Percentiles rank a stretch among this genome's conserved stretches.
phyloP scores from a whole-genome alignment of 2,113 vertebrate species.

The Barnardius zonarius region DNA sequence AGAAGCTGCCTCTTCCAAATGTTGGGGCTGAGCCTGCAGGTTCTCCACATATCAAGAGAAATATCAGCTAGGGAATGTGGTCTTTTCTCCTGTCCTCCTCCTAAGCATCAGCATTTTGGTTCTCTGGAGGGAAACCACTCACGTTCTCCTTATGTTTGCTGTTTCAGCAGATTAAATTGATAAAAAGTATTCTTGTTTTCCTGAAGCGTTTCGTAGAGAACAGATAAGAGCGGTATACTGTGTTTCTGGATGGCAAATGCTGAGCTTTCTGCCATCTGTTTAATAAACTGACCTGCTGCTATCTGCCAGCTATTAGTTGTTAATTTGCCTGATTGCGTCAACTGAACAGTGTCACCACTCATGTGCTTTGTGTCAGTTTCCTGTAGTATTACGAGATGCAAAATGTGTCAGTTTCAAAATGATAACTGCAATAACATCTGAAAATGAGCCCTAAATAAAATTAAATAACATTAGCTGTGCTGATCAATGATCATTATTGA shows the following conservation, averaged over 20 bases:
- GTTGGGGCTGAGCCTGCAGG: not conserved
- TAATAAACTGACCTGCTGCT: not conserved
- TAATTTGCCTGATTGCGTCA: slow-evolving; percentile 18
- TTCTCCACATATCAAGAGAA: not conserved
- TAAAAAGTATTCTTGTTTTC: not conserved
- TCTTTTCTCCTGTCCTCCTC: not conserved
- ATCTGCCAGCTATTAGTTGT: slow-evolving; percentile 8
- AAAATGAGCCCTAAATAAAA: slow-evolving; percentile 26
- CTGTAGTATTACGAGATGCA: not conserved
- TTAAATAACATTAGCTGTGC: not conserved
- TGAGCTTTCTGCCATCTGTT: not conserved
- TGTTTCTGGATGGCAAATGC: not conserved
- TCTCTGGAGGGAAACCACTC: not conserved
- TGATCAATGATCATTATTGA: slow-evolving; percentile 24
- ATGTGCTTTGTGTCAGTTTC: not conserved
- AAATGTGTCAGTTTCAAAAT: not conserved
- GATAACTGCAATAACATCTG: not conserved
- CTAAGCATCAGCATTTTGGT: not conserved
- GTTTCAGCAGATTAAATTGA: not conserved
- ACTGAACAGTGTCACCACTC: not conserved
- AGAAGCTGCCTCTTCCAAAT: not conserved
- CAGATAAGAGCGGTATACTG: not conserved
- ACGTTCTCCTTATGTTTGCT: not conserved
- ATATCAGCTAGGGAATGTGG: not conserved
- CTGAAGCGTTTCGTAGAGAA: not conserved